phyloP scores from a whole-genome alignment of 2,797 vertebrate species.

The Philypnodon macrostomus region DNA sequence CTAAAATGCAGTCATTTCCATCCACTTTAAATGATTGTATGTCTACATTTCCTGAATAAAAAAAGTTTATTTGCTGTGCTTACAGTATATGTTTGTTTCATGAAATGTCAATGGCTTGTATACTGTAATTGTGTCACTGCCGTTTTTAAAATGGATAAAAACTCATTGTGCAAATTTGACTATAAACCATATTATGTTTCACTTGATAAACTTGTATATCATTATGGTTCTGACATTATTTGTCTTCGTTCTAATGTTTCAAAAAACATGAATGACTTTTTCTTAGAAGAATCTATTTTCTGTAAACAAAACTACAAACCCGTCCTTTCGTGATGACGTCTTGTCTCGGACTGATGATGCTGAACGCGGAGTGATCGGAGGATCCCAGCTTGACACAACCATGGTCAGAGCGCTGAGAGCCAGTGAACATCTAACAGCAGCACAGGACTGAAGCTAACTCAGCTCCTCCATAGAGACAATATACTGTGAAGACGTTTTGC shows the following conservation, averaged over 20 bases:
- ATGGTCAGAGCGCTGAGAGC: conserved; percentile 63
- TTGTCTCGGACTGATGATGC: conserved; percentile 66
- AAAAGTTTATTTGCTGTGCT: conserved; percentile 41
- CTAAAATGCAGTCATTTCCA: conserved; percentile 35
- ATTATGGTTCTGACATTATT: no score
- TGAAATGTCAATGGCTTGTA: no score
- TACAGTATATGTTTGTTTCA: background rate
- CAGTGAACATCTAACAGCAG: conserved; percentile 47
- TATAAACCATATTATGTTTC: no score
- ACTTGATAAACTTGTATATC: no score
- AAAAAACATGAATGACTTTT: background rate
- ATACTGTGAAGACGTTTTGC: conserved; percentile 58
- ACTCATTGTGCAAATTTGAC: no score
- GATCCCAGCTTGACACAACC: conserved; percentile 68
- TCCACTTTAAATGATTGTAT: conserved; percentile 59
- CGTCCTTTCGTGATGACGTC: conserved; percentile 42
- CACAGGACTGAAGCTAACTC: conserved; percentile 55
- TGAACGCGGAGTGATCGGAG: conserved; percentile 60
- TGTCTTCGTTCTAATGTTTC: background rate
- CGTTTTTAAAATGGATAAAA: no score
- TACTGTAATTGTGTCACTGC: no score
- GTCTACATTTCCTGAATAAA: conserved; percentile 45
- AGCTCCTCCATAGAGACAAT: conserved; percentile 46
- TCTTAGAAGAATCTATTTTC: background rate
- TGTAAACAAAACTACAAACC: conserved; percentile 60